A percentile compares a stretch with the other conserved stretches of the same genome.
Evolutionary conservation across 2,888 invertebrate species (phyloP).

Genomic region (Trilocha varians): DNA sequence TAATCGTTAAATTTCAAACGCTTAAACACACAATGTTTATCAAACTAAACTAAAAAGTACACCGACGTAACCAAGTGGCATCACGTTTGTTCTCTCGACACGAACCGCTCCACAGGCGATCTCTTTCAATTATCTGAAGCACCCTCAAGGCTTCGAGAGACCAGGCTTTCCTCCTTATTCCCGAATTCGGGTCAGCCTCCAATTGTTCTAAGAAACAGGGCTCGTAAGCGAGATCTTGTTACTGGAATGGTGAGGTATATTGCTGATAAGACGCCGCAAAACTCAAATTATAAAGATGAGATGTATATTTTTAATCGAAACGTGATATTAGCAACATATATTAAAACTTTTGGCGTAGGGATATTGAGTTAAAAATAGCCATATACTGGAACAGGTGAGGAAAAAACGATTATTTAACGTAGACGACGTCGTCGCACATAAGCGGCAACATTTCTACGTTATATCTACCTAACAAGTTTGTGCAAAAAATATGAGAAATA

Average conservation of each 20-base stretch:
- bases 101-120: constrained; percentile 37
- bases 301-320: background rate
- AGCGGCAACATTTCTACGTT: no score
- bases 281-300: background rate
- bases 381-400: no score
- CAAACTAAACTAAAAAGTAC: constrained; percentile 10
- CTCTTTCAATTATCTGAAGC: constrained; percentile 65
- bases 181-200: constrained; percentile 31
- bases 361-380: no score
- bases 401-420: no score
- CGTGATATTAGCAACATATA: no score
- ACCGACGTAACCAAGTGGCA: constrained; percentile 22
- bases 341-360: no score
- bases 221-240: constrained; percentile 22
- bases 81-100: constrained; percentile 40
- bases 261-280: background rate
- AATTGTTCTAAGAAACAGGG: constrained; percentile 27
- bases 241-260: constrained; percentile 20
- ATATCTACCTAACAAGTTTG: no score
- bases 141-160: constrained; percentile 31
- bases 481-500: no score
- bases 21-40: background rate
- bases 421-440: no score
- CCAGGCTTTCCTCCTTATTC: constrained; percentile 23
- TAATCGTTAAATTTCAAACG: background rate